Evolutionary conservation across 2,797 vertebrate species (phyloP).

Genomic region (Mycteria americana): DNA sequence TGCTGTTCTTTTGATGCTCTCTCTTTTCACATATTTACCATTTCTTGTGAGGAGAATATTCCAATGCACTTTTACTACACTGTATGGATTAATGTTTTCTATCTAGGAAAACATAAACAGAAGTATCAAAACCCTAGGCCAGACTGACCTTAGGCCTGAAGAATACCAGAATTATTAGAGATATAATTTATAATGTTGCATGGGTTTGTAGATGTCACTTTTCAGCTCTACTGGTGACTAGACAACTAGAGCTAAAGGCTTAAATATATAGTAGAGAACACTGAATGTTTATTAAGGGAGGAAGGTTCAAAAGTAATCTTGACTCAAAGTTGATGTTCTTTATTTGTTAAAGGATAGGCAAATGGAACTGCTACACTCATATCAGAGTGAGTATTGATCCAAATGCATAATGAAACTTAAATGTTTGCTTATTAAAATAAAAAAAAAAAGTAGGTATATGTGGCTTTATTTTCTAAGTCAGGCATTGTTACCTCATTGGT

Average conservation of each 20-base stretch:
- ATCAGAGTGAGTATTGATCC: background rate
- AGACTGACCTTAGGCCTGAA: background rate
- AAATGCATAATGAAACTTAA: background rate
- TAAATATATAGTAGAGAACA: background rate
- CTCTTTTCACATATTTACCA: background rate
- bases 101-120: background rate
- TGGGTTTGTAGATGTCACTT: background rate
- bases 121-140: background rate
- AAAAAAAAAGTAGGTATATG: background rate
- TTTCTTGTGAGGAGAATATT: background rate
- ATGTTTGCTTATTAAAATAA: accelerated
- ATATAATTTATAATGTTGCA: background rate
- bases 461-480: background rate
- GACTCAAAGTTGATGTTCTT: background rate
- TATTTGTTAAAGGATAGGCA: background rate
- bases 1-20: background rate
- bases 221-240: background rate
- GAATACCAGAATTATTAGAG: background rate
- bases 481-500: background rate
- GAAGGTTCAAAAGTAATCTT: background rate
- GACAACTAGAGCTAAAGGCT: background rate
- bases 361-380: background rate
- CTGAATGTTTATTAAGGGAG: background rate
- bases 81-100: background rate
- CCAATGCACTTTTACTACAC: background rate